Evolutionary conservation across 2,797 vertebrate species (phyloP).

Genomic region (Sebastes elongatus): DNA sequence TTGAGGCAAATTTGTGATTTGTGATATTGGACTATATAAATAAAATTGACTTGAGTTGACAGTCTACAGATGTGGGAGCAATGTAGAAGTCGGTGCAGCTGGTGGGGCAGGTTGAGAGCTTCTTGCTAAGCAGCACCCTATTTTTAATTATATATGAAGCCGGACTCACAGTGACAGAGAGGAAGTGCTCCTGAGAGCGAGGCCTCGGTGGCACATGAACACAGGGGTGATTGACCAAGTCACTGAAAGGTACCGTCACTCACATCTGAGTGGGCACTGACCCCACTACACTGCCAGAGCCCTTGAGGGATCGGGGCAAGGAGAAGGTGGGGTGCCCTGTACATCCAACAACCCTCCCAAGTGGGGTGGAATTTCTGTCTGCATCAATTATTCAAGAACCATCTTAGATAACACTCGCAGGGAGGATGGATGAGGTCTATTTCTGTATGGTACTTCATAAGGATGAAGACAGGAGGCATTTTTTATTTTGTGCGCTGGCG

Average conservation of each 20-base stretch:
- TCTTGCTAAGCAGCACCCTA: constrained; percentile 63
- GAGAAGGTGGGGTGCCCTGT: constrained; percentile 67
- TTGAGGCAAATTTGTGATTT: not conserved
- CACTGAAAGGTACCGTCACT: constrained; percentile 66
- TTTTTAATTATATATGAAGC: constrained; percentile 77
- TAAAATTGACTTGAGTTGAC: not conserved
- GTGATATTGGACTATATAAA: not conserved
- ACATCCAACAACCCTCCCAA: constrained; percentile 66
- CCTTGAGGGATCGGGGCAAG: constrained; percentile 57
- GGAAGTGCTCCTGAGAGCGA: constrained; percentile 47
- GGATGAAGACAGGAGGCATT: constrained; percentile 77
- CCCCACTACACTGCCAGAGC: constrained; percentile 44
- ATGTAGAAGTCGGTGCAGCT: constrained; percentile 29
- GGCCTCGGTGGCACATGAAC: constrained; percentile 60
- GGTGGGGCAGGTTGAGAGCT: constrained; percentile 48
- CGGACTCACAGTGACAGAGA: constrained; percentile 64
- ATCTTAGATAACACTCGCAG: constrained; percentile 79
- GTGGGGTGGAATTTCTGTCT: constrained; percentile 80
- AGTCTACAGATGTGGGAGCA: constrained; percentile 12
- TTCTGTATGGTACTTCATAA: constrained; percentile 82
- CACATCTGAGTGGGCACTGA: constrained; percentile 66
- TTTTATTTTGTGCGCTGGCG: constrained; percentile 71
- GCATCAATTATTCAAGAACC: constrained; percentile 81
- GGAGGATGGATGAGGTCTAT: constrained; percentile 81
- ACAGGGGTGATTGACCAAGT: constrained; percentile 68